A percentile compares a stretch with the other conserved stretches of the same genome.
Conservation (phyloP, 2,888 invertebrate genomes). For the Sphaeridia pumilis region DNA sequence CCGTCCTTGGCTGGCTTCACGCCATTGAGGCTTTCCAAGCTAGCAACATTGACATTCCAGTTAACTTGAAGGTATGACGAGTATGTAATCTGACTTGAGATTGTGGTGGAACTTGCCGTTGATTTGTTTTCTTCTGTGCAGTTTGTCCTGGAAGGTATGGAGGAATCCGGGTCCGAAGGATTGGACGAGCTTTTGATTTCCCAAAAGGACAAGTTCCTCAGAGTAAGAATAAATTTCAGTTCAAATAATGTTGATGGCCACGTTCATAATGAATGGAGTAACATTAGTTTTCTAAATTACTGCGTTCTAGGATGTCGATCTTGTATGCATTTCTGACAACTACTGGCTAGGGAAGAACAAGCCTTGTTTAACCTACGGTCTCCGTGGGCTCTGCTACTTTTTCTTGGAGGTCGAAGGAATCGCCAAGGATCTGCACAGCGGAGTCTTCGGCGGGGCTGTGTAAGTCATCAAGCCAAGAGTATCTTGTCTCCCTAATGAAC, state of each 20-base stretch:
- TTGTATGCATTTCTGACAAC: slow-evolving; percentile 95
- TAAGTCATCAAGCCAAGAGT: slow-evolving; percentile 41
- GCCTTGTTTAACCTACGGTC: slow-evolving; percentile 93
- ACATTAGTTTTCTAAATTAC: background rate
- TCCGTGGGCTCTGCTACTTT: slow-evolving; percentile 88
- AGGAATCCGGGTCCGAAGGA: slow-evolving; percentile 94
- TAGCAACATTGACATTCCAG: slow-evolving; percentile 52
- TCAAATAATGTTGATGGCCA: background rate
- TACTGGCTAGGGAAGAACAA: slow-evolving; percentile 97
- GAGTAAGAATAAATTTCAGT: background rate
- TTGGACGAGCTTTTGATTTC: slow-evolving; percentile 56
- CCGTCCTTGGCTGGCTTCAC: slow-evolving; percentile 91
- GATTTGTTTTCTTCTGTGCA: slow-evolving; percentile 37
- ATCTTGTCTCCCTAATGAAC: background rate
- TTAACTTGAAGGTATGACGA: slow-evolving; percentile 48
- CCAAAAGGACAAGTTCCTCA: background rate
- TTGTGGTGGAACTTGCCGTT: background rate
- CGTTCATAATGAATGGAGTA: no score
- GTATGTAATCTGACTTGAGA: background rate
- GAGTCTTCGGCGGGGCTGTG: slow-evolving; percentile 88
- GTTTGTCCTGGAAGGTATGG: slow-evolving; percentile 97
- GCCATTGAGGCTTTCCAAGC: slow-evolving; percentile 77
- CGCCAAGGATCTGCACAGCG: slow-evolving; percentile 86
- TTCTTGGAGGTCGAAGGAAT: slow-evolving; percentile 78
- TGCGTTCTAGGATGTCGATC: slow-evolving; percentile 66